A percentile compares a stretch with the other conserved stretches of the same genome.
Conservation (phyloP, 2,888 invertebrate genomes). For the Eubasilissa splendida region DNA sequence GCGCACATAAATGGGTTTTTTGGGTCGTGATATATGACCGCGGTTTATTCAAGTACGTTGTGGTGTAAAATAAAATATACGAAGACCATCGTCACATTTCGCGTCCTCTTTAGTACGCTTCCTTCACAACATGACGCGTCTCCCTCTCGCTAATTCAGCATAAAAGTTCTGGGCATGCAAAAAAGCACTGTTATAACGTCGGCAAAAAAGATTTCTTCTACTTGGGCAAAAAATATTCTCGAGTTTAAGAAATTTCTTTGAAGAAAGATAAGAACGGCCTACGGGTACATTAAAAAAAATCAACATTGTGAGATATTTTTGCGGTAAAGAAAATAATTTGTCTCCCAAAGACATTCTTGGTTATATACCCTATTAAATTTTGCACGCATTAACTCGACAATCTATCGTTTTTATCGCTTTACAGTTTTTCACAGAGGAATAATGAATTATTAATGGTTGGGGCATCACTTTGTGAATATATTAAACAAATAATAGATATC, state of each 20-base stretch:
- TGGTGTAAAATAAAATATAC: background rate
- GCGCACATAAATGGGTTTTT: no score
- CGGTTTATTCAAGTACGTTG: background rate
- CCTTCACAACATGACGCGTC: constrained; percentile 3
- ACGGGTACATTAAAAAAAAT: constrained; percentile 24
- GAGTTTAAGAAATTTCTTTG: constrained; percentile 24
- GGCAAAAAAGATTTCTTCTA: constrained; percentile 20
- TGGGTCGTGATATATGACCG: no score
- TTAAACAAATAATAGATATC: no score
- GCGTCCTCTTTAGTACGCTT: background rate
- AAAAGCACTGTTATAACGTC: constrained; percentile 15
- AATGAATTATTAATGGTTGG: no score
- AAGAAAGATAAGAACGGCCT: constrained; percentile 21
- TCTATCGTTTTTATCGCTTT: no score
- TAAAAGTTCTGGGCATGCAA: background rate
- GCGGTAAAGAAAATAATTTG: no score
- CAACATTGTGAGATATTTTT: no score
- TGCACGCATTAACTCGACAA: no score
- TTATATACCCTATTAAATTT: no score
- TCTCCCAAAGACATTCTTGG: no score
- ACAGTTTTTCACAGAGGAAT: no score
- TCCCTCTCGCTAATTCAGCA: constrained; percentile 26
- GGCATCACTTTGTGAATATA: no score
- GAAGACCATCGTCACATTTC: constrained; percentile 14
- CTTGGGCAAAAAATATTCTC: constrained; percentile 10